Base-by-base conservation (phyloP, 1,140 invertebrate species). In the Saccostrea echinata region DNA sequence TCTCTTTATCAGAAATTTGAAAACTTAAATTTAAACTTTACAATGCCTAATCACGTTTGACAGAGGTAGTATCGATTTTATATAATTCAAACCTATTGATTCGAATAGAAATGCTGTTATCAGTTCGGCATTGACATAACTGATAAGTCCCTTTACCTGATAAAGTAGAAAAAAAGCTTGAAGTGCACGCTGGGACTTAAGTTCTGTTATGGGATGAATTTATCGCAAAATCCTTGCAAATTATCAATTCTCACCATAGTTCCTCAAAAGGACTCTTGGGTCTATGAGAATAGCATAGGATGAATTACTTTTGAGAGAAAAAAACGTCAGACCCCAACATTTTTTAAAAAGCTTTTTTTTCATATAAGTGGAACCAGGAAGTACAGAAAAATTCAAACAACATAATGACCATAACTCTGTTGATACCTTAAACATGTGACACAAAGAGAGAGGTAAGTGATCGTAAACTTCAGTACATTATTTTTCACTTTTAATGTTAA, bases 121-220 rank as follows among this genome's bases (percentile, higher is more conserved):
- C 68, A 76, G 68, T 76, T 30, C 27, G 68, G 27, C 68, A 76
- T 76, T 76, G 24, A 76, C 24, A 30, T 76, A 30, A 43, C 68
- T 33, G 68, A 76, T 76, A 76, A 76, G 68, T 76, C 68, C 68
- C 3, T 3, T 71, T 76, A 30, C 27, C 68, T 76, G 68, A 33
- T 27, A 35, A 71, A 71, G 24, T 16, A 13, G 27, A 27, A 76
- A 76, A 76, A 12, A 61, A 33, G 16, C 30, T 64, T 27, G 27
- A 30, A 11, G 27, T 33, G 30, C 68, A 76, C 0, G 68, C 68
- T 33, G 24, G 24, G 27, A 30, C 24, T 16, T 76, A 76, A 76
- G 68, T 76, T 76, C 24, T 33, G 9, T 30, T 18, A 76, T 12
- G 18, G 68, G 27, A 76, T 33, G 27, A 27, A 76, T 16, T 76